phyloP scores from a whole-genome alignment of 2,888 invertebrate species.

The Eudasyphora cyanicolor region DNA sequence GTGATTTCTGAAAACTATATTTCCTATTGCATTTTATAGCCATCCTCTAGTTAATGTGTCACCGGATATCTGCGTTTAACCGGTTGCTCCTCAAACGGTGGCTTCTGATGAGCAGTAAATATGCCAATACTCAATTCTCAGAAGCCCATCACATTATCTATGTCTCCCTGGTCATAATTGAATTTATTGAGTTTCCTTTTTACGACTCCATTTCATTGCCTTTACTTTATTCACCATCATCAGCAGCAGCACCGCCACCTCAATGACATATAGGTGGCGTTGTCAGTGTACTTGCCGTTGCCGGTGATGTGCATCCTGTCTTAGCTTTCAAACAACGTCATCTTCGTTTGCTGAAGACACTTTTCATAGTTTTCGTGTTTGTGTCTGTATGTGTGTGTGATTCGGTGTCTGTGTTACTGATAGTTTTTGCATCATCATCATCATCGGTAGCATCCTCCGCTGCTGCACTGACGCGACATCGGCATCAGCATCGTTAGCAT shows the following conservation, averaged over 20 bases:
- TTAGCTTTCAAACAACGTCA: slow-evolving; percentile 1
- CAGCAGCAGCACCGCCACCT: too few species aligned
- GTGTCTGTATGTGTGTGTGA: background rate
- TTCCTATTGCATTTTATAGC: background rate
- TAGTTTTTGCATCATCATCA: slow-evolving; percentile 34
- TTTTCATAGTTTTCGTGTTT: background rate
- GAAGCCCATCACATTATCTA: background rate
- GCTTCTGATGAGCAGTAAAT: background rate
- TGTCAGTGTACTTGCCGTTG: background rate
- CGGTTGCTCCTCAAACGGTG: background rate
- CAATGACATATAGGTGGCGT: background rate
- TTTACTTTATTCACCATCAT: too few species aligned
- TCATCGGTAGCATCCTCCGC: slow-evolving; percentile 4
- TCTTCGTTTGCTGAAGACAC: background rate
- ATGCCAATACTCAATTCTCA: background rate
- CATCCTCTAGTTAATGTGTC: background rate
- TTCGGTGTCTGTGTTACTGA: background rate
- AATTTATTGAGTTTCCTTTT: slow-evolving; percentile 61
- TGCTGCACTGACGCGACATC: too few species aligned
- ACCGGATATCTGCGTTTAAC: background rate
- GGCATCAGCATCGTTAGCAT: slow-evolving; percentile 31
- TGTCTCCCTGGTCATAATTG: slow-evolving; percentile 44
- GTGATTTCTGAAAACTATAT: too few species aligned
- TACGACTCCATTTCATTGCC: slow-evolving; percentile 8
- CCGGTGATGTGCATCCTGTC: background rate